Conservation (phyloP, 2,113 vertebrate species). For the Furnarius figulus region DNA sequence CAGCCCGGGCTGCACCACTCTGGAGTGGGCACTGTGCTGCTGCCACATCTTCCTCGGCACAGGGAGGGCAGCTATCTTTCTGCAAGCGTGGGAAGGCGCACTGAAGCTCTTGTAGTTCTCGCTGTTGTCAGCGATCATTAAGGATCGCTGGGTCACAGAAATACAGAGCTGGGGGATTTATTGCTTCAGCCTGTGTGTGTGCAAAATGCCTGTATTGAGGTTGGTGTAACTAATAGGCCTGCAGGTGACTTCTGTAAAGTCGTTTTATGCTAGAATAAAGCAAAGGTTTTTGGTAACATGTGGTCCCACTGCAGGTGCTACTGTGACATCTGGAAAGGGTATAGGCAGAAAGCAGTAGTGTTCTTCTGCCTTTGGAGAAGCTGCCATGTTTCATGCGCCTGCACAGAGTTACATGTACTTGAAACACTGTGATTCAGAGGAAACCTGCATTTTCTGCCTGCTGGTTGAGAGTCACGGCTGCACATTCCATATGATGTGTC, state of each 20-base stretch:
- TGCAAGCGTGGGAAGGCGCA: accelerated
- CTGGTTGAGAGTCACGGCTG: neutral
- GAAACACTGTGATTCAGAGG: neutral
- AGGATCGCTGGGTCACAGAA: neutral
- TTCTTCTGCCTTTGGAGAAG: neutral
- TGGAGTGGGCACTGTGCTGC: neutral
- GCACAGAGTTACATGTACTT: accelerated
- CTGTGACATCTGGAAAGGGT: neutral
- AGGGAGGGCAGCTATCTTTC: accelerated
- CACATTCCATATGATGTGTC: accelerated
- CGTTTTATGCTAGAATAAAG: neutral
- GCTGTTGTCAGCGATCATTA: neutral
- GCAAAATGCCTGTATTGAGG: neutral
- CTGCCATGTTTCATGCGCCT: neutral
- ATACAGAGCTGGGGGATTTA: neutral
- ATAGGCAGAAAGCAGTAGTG: neutral
- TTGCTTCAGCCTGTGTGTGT: neutral
- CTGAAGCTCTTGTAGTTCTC: accelerated
- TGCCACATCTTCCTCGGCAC: neutral
- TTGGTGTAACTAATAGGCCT: neutral
- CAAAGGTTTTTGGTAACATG: accelerated
- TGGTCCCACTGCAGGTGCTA: neutral
- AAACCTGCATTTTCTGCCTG: neutral
- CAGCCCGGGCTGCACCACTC: neutral
- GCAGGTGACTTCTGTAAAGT: neutral